Base-by-base conservation (phyloP, 1,140 invertebrate genomes). In the Aphidius gifuensis region DNA sequence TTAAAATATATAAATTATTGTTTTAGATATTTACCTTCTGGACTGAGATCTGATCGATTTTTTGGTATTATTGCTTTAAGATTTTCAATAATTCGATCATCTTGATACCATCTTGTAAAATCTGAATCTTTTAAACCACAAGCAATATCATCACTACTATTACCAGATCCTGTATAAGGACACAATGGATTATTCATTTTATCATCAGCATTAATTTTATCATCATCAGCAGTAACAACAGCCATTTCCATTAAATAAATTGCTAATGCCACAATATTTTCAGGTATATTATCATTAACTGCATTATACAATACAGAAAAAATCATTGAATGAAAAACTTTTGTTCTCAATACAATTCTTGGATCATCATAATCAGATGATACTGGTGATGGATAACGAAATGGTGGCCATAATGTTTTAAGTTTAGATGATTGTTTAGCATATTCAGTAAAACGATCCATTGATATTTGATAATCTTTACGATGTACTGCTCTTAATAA, bases 391-490 rank as follows among this genome's bases (percentile, higher is more conserved):
- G 92, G 92, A 47, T 89, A 81, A 55, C 90, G 81, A 74, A 91
- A 94, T 1, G 93, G 93, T 46, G 92, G 92, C 93, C 93, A 95
- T 0, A 89, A 88, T 55, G 85, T 86, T 88, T 88, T n/a, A 86
- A 85, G 38, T 84, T 82, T 64, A 86, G 84, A 58, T 85, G 39
- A 55, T 4, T 55, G 38, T 21, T 55, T 55, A 0, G 87, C 85
- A 70, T 91, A 93, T 70, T 90, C 86, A 2, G 88, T 91, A 76
- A 88, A 93, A 53, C 95, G 83, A 79, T 98, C 95, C 86, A 98
- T 89, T 4, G 95, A 94, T 16, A 90, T 87, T 80, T 98, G 96
- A 76, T 96, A 97, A 76, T 99, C 96, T 70, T 90, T 85, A 45
- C 93, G 82, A 80, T 98, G 94, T 3, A 97, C 92, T 38, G 94